Conservation (phyloP, 53 echinoderm and acorn worm genomes). For the Paelopatides confundens region DNA sequence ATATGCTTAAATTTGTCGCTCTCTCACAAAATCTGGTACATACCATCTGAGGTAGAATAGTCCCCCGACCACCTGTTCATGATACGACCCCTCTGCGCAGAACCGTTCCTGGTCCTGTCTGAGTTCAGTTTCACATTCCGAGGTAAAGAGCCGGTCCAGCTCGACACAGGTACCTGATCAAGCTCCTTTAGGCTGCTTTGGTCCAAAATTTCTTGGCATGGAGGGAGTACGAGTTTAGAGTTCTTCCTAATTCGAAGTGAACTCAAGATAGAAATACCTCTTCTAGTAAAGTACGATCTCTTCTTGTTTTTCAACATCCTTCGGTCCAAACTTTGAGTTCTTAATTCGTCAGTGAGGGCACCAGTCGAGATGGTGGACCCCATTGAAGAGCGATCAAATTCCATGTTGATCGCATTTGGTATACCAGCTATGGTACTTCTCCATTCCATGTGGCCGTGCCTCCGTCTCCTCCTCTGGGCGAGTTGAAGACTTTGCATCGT, state of each 20-base stretch:
- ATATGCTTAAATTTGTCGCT: too few relatives aligned
- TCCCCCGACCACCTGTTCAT: constrained; percentile 51
- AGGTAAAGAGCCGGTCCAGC: constrained; percentile 45
- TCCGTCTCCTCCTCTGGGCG: constrained; percentile 64
- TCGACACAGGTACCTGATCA: constrained; percentile 9
- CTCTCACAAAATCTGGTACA: neutral
- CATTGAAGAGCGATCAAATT: constrained; percentile 58
- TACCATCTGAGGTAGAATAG: constrained; percentile 44
- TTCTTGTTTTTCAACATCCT: constrained; percentile 58
- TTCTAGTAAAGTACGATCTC: constrained; percentile 10
- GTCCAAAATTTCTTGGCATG: constrained; percentile 2
- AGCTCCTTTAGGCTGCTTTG: neutral
- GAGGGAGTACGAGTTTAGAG: constrained; percentile 35
- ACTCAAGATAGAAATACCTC: constrained; percentile 34
- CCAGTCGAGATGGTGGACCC: constrained; percentile 60
- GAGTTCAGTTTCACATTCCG: constrained; percentile 38
- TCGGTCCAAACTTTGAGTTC: constrained; percentile 89
- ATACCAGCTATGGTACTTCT: constrained; percentile 79
- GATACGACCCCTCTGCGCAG: constrained; percentile 18
- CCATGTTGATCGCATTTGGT: constrained; percentile 70
- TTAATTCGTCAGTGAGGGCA: constrained; percentile 69
- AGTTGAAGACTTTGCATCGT: constrained; percentile 56
- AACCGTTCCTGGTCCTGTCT: neutral
- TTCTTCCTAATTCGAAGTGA: constrained; percentile 27
- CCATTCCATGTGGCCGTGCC: constrained; percentile 76